A percentile compares a stretch with the other conserved stretches of the same genome.
Conservation (phyloP, 2,113 vertebrate genomes). For the Podocnemis expansa region DNA sequence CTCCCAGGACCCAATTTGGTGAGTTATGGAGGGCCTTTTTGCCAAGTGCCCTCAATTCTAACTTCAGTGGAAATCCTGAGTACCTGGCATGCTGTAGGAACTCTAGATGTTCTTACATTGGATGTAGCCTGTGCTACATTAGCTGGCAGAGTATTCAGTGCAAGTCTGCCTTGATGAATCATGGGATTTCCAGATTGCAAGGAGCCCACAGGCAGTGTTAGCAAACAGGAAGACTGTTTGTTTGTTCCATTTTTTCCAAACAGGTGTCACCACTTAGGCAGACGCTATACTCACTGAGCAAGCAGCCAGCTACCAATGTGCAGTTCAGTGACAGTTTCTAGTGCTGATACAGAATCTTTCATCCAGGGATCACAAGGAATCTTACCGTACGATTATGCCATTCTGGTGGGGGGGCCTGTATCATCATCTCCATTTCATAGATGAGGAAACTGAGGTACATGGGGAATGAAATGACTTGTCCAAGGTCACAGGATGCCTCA, state of each 20-base stretch:
- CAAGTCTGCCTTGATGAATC: background rate
- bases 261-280: background rate
- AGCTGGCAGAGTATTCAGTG: background rate
- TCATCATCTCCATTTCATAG: background rate
- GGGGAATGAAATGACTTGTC: fast-evolving
- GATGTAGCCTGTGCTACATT: background rate
- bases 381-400: background rate
- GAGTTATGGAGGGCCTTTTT: background rate
- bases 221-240: background rate
- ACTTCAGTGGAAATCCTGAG: background rate
- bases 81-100: background rate
- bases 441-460: background rate
- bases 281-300: background rate
- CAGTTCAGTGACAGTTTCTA: background rate
- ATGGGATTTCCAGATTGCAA: background rate
- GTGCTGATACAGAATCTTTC: fast-evolving
- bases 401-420: background rate
- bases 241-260: background rate
- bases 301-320: background rate
- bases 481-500: fast-evolving
- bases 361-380: background rate
- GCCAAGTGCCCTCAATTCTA: background rate
- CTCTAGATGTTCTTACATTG: background rate
- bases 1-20: background rate
- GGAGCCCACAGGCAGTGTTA: background rate